These are phyloP conservation scores for Darwinula stevensoni DNA, from an alignment of 2,888 invertebrate genomes.

Conservation along the genomic window DNA sequence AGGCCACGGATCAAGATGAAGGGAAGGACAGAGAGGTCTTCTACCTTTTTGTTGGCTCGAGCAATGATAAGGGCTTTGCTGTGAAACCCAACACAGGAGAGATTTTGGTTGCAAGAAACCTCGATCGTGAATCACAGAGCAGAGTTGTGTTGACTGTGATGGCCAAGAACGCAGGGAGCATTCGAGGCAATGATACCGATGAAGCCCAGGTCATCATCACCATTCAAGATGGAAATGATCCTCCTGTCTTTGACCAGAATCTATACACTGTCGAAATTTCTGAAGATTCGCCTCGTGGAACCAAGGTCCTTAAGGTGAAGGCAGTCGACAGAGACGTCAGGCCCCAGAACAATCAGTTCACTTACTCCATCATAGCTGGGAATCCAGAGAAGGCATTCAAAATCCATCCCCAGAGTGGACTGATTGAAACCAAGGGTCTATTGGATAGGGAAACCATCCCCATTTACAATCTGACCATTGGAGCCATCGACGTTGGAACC, in stretches of 20 bases:
- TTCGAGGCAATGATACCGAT: slow-evolving; percentile 77
- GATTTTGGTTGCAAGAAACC: slow-evolving; percentile 45
- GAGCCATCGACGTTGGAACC: slow-evolving; percentile 58
- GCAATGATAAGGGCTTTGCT: slow-evolving; percentile 64
- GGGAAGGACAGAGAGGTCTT: slow-evolving; percentile 64
- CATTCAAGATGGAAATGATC: slow-evolving; percentile 85
- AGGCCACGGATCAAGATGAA: slow-evolving; percentile 62
- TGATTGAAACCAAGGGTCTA: slow-evolving; percentile 35
- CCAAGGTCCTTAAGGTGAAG: slow-evolving; percentile 40
- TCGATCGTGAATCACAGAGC: slow-evolving; percentile 63
- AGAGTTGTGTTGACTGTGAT: slow-evolving; percentile 64
- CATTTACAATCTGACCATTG: slow-evolving; percentile 40
- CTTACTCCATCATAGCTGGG: slow-evolving; percentile 58
- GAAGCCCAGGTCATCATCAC: slow-evolving; percentile 77
- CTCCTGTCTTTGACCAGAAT: slow-evolving; percentile 58
- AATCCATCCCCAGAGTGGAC: slow-evolving; percentile 55
- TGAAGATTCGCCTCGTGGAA: slow-evolving; percentile 44
- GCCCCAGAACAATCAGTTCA: slow-evolving; percentile 67
- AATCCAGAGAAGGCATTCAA: slow-evolving; percentile 55
- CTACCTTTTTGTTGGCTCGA: slow-evolving; percentile 72
- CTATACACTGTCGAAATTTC: slow-evolving; percentile 46
- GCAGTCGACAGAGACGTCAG: slow-evolving; percentile 74
- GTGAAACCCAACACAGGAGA: slow-evolving; percentile 56
- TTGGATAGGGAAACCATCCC: slow-evolving; percentile 53
- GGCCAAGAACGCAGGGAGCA: slow-evolving; percentile 80